phyloP scores from a whole-genome alignment of 1,140 invertebrate species.

The Bacillus rossius region DNA sequence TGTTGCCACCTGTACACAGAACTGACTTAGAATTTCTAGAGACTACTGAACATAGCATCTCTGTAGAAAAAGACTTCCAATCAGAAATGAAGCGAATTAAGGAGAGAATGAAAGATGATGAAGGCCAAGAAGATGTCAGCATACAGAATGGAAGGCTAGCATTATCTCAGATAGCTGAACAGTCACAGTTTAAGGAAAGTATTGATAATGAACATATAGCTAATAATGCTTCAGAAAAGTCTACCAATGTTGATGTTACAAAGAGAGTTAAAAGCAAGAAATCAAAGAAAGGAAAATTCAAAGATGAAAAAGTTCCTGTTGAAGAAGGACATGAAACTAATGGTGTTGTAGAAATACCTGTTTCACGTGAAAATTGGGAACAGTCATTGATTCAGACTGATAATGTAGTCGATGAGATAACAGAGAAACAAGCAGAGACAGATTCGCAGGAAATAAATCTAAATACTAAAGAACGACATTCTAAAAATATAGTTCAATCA shows the following conservation, averaged over 20 bases:
- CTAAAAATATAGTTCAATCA: too few relatives aligned
- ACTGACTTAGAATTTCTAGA: background rate
- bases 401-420: too few relatives aligned
- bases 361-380: too few relatives aligned
- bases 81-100: too few relatives aligned
- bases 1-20: background rate
- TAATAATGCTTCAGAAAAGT: conserved; percentile 12
- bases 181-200: background rate
- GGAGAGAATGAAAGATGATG: too few relatives aligned
- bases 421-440: too few relatives aligned
- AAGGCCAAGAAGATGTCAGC: too few relatives aligned
- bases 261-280: conserved; percentile 29
- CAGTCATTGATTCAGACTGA: too few relatives aligned
- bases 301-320: background rate
- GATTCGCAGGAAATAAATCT: too few relatives aligned
- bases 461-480: too few relatives aligned
- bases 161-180: background rate
- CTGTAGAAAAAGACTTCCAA: background rate
- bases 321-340: background rate
- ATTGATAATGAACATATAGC: background rate
- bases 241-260: conserved; percentile 19
- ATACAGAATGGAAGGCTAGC: background rate
- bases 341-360: background rate
- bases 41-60: background rate
- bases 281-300: conserved; percentile 19